Evolutionary conservation across 1,140 invertebrate species (phyloP).

Genomic region (Drosophila gunungcola): DNA sequence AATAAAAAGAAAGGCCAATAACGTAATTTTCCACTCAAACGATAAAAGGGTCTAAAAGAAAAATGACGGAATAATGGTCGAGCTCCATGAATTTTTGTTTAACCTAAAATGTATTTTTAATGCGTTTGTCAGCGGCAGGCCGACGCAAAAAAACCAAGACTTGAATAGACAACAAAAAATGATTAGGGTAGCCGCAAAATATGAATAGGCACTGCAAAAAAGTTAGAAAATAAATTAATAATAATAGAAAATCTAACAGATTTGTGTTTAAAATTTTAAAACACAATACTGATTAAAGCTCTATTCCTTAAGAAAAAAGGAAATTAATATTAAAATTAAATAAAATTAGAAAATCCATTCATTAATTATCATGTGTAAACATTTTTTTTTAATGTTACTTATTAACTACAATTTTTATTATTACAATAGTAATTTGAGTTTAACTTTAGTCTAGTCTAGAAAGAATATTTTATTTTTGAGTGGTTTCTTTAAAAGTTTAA

Average conservation of each 20-base stretch:
- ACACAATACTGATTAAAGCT: no score
- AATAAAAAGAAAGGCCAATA: constrained; percentile 55
- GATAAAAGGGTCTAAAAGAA: constrained; percentile 62
- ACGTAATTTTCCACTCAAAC: constrained; percentile 78
- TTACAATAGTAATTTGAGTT: no score
- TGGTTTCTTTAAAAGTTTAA: no score
- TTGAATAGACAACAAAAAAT: constrained; percentile 40
- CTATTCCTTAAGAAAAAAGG: no score
- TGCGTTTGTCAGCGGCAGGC: constrained; percentile 59
- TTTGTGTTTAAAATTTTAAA: background rate
- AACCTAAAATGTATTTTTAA: constrained; percentile 68
- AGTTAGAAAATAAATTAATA: background rate
- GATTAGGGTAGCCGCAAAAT: constrained; percentile 53
- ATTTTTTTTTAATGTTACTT: no score
- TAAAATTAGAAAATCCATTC: no score
- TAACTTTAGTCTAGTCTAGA: no score
- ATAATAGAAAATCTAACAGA: no score
- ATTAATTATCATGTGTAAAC: no score
- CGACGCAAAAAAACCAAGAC: constrained; percentile 8
- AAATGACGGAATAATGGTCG: constrained; percentile 19
- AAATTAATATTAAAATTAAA: no score
- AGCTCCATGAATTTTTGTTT: constrained; percentile 43
- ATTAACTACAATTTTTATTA: no score
- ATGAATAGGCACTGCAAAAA: constrained; percentile 15
- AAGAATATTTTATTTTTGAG: no score